These are phyloP conservation scores for Netelia fuscicornis DNA, from an alignment of 2,888 invertebrate species.

Conservation along the genomic window DNA sequence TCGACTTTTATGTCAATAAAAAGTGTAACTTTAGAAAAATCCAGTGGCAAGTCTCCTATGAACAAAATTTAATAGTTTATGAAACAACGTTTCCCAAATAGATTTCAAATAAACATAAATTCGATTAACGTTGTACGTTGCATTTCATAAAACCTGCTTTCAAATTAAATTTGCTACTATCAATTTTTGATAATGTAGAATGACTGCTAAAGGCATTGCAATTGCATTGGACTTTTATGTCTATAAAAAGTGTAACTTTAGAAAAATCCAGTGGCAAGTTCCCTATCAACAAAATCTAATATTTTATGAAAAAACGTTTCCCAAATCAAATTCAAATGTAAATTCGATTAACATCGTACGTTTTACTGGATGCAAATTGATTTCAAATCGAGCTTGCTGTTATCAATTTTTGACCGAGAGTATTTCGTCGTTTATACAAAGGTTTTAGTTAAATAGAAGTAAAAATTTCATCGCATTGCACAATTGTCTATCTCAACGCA, in stretches of 20 bases:
- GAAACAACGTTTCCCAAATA: not conserved
- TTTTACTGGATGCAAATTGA: too few relatives aligned
- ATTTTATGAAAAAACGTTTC: not conserved
- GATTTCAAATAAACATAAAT: too few relatives aligned
- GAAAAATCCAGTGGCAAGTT: not conserved
- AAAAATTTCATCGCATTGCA: constrained; percentile 30
- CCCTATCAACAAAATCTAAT: not conserved
- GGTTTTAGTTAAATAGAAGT: constrained; percentile 1
- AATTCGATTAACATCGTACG: too few relatives aligned
- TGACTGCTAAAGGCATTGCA: constrained; percentile 8
- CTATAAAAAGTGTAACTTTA: not conserved
- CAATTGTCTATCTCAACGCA: constrained; percentile 3
- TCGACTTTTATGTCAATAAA: constrained; percentile 10
- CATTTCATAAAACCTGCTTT: not conserved
- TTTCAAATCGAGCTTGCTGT: not conserved
- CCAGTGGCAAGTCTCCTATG: not conserved
- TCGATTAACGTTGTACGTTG: too few relatives aligned
- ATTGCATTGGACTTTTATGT: constrained; percentile 38
- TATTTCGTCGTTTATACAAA: constrained; percentile 4
- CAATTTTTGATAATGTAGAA: constrained; percentile 12
- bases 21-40: not conserved
- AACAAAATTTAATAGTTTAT: not conserved
- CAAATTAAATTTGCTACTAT: not conserved
- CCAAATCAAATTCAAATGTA: not conserved
- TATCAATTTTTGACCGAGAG: not conserved